Conservation (phyloP, 2,113 vertebrate species). For the Melanostigma gelatinosum region DNA sequence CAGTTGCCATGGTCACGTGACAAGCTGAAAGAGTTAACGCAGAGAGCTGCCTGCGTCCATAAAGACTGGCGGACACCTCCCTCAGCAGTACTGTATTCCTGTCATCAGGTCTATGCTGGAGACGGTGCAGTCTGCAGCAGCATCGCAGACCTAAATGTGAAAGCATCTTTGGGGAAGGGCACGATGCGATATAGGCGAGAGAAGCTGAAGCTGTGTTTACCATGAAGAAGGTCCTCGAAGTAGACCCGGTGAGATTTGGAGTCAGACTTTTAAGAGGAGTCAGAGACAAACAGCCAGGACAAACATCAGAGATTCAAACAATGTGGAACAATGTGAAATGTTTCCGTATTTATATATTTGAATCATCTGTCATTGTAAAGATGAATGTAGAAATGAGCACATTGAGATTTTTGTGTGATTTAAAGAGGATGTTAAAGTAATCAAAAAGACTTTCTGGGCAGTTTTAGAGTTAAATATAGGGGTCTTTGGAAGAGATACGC, state of each 20-base stretch:
- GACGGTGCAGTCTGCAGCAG: background rate
- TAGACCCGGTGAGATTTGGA: background rate
- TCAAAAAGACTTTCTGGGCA: background rate
- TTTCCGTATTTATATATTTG: background rate
- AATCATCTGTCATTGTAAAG: background rate
- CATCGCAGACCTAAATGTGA: background rate
- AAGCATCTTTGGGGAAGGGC: background rate
- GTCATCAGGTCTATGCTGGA: background rate
- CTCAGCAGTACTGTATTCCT: background rate
- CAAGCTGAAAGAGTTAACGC: background rate
- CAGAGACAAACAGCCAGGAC: background rate
- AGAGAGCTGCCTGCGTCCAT: background rate
- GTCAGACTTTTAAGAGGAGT: background rate
- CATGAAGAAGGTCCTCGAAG: background rate
- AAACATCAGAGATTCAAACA: background rate
- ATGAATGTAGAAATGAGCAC: background rate
- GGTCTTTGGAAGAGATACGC: no score
- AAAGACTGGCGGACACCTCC: no score
- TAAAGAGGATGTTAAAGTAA: background rate
- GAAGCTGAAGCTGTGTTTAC: background rate
- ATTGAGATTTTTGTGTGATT: background rate
- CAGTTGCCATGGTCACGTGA: conserved; percentile 4
- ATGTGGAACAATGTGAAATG: background rate
- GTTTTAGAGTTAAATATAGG: no score
- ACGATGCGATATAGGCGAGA: background rate